phyloP scores from a whole-genome alignment of 2,113 vertebrate species.

The Hippocampus mohnikei region DNA sequence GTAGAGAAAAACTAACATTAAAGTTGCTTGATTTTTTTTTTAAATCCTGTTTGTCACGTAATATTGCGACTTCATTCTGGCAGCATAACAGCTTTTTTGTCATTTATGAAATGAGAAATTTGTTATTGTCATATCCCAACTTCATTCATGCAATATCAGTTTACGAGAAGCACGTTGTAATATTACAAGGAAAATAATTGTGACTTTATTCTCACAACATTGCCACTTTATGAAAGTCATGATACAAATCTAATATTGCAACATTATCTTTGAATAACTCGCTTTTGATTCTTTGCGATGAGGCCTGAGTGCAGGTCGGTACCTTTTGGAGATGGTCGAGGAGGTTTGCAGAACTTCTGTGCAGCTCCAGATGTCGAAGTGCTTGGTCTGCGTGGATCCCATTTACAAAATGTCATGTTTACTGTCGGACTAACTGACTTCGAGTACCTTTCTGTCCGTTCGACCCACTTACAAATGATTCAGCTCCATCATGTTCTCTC shows the following conservation, averaged over 20 bases:
- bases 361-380: conserved; percentile 12
- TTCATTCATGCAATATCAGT: too few species aligned
- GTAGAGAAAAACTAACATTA: not conserved
- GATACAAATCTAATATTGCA: not conserved
- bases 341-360: conserved; percentile 40
- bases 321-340: conserved; percentile 55
- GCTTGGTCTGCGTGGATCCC: conserved; percentile 31
- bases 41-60: not conserved
- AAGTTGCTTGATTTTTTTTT: too few species aligned
- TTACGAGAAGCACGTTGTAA: too few species aligned
- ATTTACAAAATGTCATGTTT: not conserved
- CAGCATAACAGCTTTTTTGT: not conserved
- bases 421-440: not conserved
- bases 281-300: not conserved
- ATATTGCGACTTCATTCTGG: not conserved
- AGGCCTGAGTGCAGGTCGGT: not conserved
- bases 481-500: not conserved
- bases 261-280: not conserved
- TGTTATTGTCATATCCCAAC: too few species aligned
- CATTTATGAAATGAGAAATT: too few species aligned
- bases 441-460: too few species aligned
- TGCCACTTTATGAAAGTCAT: not conserved
- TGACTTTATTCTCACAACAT: not conserved
- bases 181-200: too few species aligned
- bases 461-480: conserved; percentile 12